Base-by-base conservation (phyloP, 2,797 vertebrate species). In the Liparis tanakae region DNA sequence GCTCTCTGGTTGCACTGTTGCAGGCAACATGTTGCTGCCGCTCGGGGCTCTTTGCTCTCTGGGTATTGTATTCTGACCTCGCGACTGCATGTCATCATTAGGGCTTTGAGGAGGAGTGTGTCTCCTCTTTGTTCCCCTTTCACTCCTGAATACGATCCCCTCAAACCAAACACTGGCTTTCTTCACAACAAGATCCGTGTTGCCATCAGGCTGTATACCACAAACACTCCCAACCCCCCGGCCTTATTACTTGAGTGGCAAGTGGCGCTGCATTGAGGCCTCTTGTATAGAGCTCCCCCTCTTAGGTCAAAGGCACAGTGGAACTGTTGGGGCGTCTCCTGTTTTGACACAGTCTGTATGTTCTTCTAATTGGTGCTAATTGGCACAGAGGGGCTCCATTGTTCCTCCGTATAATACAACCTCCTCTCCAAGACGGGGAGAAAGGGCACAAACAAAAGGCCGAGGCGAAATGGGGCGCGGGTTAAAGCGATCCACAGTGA, bases 311-410 rank as follows among this genome's bases (percentile, higher is more conserved):
- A 91, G 90, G 85, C 74, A 76, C 67, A 66, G 74, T 79, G 81
- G 83, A 93, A 84, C 81, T 68, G 88, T 89, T 88, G 87, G 86
- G 88, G 82, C 93, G 88, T 92, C 83, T 92, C 85, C 93, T 94
- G 91, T 94, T 93, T 94, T 85, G 87, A 93, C 89, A 92, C 87
- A 81, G 86, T 90, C 74, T 89, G 89, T 91, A 89, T 94, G 81
- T 90, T 94, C 86, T 86, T 88, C 92, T 95, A 95, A 95, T 95
- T 95, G 91, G 92, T 91, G 92, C 92, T 83, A 89, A 85, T 95
- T 94, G 94, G 90, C 87, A 64, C 88, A 93, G 92, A 91, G 90
- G 91, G 93, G 86, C 88, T 87, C 90, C 91, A 94, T 92, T 95
- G 91, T 94, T 95, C 34, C 76, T 20, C 72, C 74, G 67, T 65